These are phyloP conservation scores for Archaeoteleia sp. DNA, from an alignment of 2,888 invertebrate genomes.

Conservation along the genomic window DNA sequence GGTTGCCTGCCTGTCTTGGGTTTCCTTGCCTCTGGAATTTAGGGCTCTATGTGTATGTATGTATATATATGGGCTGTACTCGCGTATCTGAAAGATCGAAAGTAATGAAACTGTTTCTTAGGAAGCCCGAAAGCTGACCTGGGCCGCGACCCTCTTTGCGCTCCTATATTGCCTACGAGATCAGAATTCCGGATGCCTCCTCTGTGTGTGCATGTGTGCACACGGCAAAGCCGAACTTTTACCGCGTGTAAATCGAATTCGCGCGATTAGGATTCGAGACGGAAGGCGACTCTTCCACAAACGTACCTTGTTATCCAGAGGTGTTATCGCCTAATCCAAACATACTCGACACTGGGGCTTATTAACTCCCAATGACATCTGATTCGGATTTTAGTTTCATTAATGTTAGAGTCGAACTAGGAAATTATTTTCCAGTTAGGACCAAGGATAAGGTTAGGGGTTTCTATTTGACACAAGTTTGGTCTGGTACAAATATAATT, in stretches of 20 bases:
- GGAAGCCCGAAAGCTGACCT: conserved; percentile 63
- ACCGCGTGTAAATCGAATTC: conserved; percentile 54
- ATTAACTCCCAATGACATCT: neutral
- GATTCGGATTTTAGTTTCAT: too few relatives aligned
- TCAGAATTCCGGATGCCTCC: conserved; percentile 62
- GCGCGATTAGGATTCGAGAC: conserved; percentile 53
- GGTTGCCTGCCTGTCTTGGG: conserved; percentile 61
- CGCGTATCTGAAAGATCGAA: conserved; percentile 62
- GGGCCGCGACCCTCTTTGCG: conserved; percentile 56
- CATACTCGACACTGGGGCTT: neutral
- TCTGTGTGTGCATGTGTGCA: conserved; percentile 9
- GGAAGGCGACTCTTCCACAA: conserved; percentile 36
- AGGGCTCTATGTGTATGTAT: conserved; percentile 7
- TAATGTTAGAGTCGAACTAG: too few relatives aligned
- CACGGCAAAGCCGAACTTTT: conserved; percentile 43
- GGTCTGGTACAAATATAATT: too few relatives aligned
- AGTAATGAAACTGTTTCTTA: conserved; percentile 73
- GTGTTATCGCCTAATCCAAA: conserved; percentile 35
- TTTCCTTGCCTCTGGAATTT: conserved; percentile 62
- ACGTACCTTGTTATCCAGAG: conserved; percentile 43
- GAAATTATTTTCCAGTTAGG: too few relatives aligned
- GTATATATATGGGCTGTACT: conserved; percentile 9
- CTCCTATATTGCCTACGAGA: conserved; percentile 68
- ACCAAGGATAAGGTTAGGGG: too few relatives aligned
- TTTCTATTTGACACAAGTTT: too few relatives aligned